These are phyloP conservation scores for Riptortus pedestris DNA, from an alignment of 1,140 invertebrate genomes.

Conservation along the genomic window DNA sequence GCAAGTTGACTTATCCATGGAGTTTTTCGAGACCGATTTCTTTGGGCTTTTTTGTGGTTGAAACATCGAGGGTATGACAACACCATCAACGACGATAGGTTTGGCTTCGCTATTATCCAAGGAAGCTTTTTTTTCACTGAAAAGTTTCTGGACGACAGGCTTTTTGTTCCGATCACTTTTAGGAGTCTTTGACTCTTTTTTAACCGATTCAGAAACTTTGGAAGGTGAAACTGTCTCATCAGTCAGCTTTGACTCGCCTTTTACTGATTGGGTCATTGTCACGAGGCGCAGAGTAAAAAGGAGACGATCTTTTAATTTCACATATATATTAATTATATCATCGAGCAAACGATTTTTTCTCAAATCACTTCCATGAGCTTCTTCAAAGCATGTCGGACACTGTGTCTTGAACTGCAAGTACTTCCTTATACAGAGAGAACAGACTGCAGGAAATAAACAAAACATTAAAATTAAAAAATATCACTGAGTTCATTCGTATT, in stretches of 20 bases:
- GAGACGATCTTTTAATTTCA: constrained; percentile 32
- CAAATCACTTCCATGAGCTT: constrained; percentile 42
- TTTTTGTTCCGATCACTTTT: not conserved
- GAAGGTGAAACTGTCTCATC: not conserved
- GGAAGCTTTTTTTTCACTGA: not conserved
- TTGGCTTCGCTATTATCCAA: not conserved
- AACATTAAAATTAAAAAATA: not conserved
- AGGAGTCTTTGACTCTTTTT: constrained; percentile 8
- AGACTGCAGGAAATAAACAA: constrained; percentile 39
- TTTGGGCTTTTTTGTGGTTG: constrained; percentile 35
- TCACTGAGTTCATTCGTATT: too few relatives aligned
- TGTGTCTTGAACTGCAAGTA: constrained; percentile 44
- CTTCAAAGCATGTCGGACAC: constrained; percentile 44
- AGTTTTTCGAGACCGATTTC: not conserved
- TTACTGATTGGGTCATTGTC: not conserved
- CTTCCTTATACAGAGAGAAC: constrained; percentile 46
- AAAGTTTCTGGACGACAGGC: constrained; percentile 1
- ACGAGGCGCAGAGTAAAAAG: not conserved
- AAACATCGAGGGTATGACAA: constrained; percentile 29
- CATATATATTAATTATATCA: constrained; percentile 30
- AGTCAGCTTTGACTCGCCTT: not conserved
- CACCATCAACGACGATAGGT: constrained; percentile 11
- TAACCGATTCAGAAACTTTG: not conserved
- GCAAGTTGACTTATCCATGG: constrained; percentile 38
- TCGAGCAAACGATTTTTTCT: constrained; percentile 43